phyloP scores from a whole-genome alignment of 2,888 invertebrate genomes.

The Tetranychus truncatus region DNA sequence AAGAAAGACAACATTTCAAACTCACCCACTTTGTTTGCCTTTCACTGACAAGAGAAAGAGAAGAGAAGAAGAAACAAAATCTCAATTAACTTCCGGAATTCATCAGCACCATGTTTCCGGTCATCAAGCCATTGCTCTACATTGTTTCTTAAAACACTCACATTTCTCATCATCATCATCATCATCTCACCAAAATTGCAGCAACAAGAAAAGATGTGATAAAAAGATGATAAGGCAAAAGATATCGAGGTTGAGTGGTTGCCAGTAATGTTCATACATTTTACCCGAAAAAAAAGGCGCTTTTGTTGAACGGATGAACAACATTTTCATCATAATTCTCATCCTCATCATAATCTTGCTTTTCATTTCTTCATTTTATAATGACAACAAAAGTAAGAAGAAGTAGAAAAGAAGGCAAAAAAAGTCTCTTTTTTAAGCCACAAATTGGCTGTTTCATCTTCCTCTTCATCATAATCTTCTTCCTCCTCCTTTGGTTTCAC shows the following conservation, averaged over 20 bases:
- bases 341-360: background rate
- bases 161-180: background rate
- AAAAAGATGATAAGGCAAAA: background rate
- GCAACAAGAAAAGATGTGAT: background rate
- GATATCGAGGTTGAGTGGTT: constrained; percentile 2
- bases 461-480: background rate
- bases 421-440: background rate
- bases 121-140: background rate
- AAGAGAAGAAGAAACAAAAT: background rate
- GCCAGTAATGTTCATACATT: background rate
- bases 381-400: background rate
- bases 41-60: no score
- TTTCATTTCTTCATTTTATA: background rate
- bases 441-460: background rate
- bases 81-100: constrained; percentile 1
- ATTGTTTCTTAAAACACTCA: background rate
- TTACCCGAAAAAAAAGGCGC: background rate
- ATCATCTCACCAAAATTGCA: background rate
- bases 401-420: background rate
- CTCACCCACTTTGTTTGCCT: background rate
- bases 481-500: background rate
- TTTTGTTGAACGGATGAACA: background rate
- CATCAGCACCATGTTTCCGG: background rate
- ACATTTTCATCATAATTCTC: background rate
- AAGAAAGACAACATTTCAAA: background rate